Conservation (phyloP, 1,140 invertebrate species). For the Penaeus indicus region DNA sequence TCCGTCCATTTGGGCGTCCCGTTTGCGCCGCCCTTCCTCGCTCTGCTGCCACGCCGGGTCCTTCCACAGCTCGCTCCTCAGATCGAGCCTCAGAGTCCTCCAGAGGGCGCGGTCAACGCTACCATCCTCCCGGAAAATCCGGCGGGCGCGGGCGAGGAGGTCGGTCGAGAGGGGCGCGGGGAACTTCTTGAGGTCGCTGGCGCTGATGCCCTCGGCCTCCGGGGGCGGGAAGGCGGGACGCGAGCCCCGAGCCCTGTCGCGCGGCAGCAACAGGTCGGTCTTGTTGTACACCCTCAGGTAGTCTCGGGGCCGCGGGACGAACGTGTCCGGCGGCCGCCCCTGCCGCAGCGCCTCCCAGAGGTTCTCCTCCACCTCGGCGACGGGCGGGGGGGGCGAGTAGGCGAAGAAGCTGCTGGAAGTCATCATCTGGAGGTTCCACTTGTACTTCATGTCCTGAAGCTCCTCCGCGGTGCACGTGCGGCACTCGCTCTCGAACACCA, state of each 20-base stretch:
- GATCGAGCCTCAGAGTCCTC: not conserved
- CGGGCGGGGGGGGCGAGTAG: no score
- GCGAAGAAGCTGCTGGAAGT: not conserved
- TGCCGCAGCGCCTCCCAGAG: not conserved
- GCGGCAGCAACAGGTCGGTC: not conserved
- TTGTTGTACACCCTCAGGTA: conserved; percentile 34
- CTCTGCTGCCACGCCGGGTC: no score
- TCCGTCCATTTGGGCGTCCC: not conserved
- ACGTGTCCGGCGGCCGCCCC: not conserved
- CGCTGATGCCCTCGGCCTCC: not conserved
- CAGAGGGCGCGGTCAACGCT: not conserved
- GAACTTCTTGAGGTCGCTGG: conserved; percentile 31
- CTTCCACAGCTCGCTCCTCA: no score
- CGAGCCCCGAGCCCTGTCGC: not conserved
- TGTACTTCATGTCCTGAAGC: conserved; percentile 6
- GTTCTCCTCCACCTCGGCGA: not conserved
- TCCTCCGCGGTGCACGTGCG: conserved; percentile 32
- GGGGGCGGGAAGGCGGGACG: not conserved
- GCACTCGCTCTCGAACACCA: conserved; percentile 49
- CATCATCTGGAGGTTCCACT: conserved; percentile 20
- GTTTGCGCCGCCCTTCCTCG: not conserved
- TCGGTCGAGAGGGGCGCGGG: not conserved
- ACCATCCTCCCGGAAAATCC: not conserved
- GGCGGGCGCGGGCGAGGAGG: not conserved
- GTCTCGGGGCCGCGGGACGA: conserved; percentile 35